phyloP scores from a whole-genome alignment of 2,113 vertebrate genomes.

The Perca schrenkii region DNA sequence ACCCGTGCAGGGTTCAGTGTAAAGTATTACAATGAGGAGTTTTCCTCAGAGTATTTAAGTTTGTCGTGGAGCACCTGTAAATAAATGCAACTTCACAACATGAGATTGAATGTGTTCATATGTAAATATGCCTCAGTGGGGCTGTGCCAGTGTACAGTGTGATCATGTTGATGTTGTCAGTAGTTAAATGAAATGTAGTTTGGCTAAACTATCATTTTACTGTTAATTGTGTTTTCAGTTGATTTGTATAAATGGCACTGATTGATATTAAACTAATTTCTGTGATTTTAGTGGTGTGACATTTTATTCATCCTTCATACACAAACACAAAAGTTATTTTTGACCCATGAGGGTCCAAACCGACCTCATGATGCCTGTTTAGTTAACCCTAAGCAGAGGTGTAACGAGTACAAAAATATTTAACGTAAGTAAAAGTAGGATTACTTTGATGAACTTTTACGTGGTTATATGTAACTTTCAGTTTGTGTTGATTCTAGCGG shows the following conservation, averaged over 20 bases:
- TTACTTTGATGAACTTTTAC: too few relatives aligned
- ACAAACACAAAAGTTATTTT: not conserved
- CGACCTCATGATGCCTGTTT: too few relatives aligned
- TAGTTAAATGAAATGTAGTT: slow-evolving; percentile 52
- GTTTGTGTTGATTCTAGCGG: too few relatives aligned
- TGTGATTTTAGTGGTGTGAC: slow-evolving; percentile 22
- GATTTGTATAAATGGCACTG: slow-evolving; percentile 47
- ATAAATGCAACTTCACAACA: slow-evolving; percentile 22
- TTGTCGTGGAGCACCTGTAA: slow-evolving; percentile 20
- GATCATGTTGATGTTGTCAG: slow-evolving; percentile 45
- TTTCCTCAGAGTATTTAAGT: slow-evolving; percentile 22
- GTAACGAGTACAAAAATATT: too few relatives aligned
- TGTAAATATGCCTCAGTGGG: slow-evolving; percentile 25
- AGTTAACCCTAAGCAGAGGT: too few relatives aligned
- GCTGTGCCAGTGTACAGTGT: slow-evolving; percentile 31
- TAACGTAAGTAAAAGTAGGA: too few relatives aligned
- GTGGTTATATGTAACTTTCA: too few relatives aligned
- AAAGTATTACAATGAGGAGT: not conserved
- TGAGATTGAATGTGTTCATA: slow-evolving; percentile 17
- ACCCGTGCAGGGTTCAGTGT: not conserved
- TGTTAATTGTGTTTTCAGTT: slow-evolving; percentile 45
- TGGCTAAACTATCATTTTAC: slow-evolving; percentile 17
- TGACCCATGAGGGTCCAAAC: too few relatives aligned
- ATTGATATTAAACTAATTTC: slow-evolving; percentile 63
- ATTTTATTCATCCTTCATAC: not conserved